phyloP scores from a whole-genome alignment of 2,797 vertebrate genomes.

The Pangasius mekongensis region DNA sequence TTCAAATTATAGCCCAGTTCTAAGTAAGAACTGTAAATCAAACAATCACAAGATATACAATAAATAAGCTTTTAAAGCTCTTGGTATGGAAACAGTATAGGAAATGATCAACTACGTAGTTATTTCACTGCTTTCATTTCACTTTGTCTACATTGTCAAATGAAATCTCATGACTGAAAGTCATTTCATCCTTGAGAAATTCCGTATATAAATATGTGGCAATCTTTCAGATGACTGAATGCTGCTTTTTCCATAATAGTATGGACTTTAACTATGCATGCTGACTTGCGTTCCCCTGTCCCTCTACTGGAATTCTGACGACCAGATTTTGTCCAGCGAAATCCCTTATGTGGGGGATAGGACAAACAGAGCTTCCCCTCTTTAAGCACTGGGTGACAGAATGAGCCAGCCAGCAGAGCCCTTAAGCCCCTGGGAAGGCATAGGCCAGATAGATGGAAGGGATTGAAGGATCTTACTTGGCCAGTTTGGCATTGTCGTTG shows the following conservation, averaged over 20 bases:
- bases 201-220: conserved; percentile 1
- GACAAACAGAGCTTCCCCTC: conserved; percentile 21
- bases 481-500: conserved; percentile 91
- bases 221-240: not conserved
- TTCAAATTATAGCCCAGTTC: not conserved
- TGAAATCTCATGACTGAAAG: not conserved
- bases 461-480: conserved; percentile 83
- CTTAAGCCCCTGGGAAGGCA: conserved; percentile 29
- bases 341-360: conserved; percentile 56
- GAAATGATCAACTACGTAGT: not conserved
- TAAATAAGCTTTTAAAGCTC: not conserved
- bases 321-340: conserved; percentile 63
- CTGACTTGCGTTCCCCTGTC: conserved; percentile 59
- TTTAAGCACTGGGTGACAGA: conserved; percentile 19
- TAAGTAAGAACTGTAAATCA: not conserved
- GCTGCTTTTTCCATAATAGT: conserved; percentile 36
- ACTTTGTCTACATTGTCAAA: conserved; percentile 1
- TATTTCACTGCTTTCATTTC: conserved; percentile 2
- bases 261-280: conserved; percentile 55
- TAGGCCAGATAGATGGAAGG: conserved; percentile 16
- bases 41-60: not conserved
- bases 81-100: not conserved
- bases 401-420: conserved; percentile 4
- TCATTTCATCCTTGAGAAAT: not conserved
- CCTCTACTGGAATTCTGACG: conserved; percentile 56